Conservation (phyloP, 2,888 invertebrate species). For the Iselma pallidipennis region DNA sequence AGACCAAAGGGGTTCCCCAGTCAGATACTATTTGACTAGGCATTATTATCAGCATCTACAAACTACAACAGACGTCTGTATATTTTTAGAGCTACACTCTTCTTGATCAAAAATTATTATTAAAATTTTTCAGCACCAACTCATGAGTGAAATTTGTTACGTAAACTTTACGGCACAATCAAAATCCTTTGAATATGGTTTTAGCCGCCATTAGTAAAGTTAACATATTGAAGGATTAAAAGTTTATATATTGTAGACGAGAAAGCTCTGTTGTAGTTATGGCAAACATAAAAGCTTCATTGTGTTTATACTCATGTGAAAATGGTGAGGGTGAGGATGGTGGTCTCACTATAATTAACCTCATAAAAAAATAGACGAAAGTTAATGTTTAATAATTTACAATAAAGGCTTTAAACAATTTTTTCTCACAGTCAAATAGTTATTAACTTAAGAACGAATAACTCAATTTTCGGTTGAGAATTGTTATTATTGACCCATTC, state of each 20-base stretch:
- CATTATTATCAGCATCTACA: too few species aligned
- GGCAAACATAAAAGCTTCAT: too few species aligned
- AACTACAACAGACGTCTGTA: not conserved
- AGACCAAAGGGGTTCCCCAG: too few species aligned
- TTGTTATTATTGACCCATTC: not conserved
- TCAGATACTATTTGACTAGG: too few species aligned
- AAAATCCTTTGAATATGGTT: not conserved
- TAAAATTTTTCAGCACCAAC: too few species aligned
- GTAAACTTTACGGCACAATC: not conserved
- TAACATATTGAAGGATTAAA: not conserved
- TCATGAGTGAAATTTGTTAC: not conserved
- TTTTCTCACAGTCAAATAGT: not conserved
- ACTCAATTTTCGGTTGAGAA: not conserved
- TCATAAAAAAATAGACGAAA: too few species aligned
- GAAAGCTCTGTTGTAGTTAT: not conserved
- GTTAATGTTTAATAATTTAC: too few species aligned
- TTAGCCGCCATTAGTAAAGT: not conserved
- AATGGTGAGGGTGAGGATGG: too few species aligned
- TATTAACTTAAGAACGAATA: not conserved
- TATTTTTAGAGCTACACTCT: not conserved
- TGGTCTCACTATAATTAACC: too few species aligned
- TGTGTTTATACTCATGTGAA: too few species aligned
- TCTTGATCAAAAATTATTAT: not conserved
- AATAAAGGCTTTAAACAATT: too few species aligned
- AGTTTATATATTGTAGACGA: not conserved